phyloP scores from a whole-genome alignment of 2,888 invertebrate species.

The Drosophila eohydei region DNA sequence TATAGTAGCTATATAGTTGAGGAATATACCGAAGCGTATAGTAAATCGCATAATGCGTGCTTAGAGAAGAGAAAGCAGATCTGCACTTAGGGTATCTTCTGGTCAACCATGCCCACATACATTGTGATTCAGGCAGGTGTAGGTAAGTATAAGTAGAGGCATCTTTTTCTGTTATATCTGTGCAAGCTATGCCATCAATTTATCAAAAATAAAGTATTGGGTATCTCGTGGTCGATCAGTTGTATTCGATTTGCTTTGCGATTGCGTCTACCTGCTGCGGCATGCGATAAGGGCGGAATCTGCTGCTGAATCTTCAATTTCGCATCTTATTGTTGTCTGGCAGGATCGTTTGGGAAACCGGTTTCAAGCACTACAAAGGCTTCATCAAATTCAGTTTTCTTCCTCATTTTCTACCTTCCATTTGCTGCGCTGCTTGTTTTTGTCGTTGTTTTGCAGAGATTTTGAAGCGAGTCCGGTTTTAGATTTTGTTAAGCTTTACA shows the following conservation, averaged over 20 bases:
- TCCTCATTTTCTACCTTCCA: neutral
- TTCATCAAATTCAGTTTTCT: conserved; percentile 25
- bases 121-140: too few relatives aligned
- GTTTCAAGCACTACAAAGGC: conserved; percentile 31
- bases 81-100: too few relatives aligned
- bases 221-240: neutral
- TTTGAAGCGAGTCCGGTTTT: conserved; percentile 4
- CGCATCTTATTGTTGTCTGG: conserved; percentile 24
- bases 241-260: neutral
- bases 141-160: too few relatives aligned
- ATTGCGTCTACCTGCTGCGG: conserved; percentile 30
- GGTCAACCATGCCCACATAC: too few relatives aligned
- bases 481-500: conserved; percentile 32
- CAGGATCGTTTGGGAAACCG: conserved; percentile 38
- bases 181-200: too few relatives aligned
- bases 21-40: too few relatives aligned
- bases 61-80: too few relatives aligned
- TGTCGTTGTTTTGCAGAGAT: neutral
- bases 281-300: conserved; percentile 5
- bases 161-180: too few relatives aligned
- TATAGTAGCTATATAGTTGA: too few relatives aligned
- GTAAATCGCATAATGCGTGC: too few relatives aligned
- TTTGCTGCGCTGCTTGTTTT: neutral
- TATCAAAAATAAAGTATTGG: neutral
- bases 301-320: conserved; percentile 17